Evolutionary conservation across 2,797 vertebrate species (phyloP), one percentile per base, ranked within the genome.

Genomic region (Halcyon smyrnensis): DNA sequence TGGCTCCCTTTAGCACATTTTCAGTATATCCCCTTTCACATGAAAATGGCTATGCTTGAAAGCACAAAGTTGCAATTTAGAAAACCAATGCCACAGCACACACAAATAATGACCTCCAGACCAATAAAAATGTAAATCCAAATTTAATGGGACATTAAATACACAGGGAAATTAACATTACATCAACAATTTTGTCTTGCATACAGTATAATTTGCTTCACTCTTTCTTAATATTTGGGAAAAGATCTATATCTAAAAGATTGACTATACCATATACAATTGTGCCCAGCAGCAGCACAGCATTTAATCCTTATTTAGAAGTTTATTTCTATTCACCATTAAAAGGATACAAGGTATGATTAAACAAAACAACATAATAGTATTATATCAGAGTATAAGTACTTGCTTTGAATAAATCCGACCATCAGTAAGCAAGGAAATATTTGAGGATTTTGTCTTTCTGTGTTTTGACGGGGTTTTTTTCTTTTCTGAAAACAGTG

Each of bases 121-220:
- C 74, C 89, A 94, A 97, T 97, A 97, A 98, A 98, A 97, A 98
- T 97, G 95, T 97, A 97, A 97, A 97, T 96, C 74, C 64, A 96
- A 87, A 95, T 94, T 96, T 96, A 98, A 97, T 81, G 81, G 65
- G 77, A 80, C 93, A 96, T 84, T 96, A 98, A 98, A 92, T 91
- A 93, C 30, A 32, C 11, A 53, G 46, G 43, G 54, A 97, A 95
- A 95, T 97, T 95, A 96, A 59, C 87, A 95, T 88, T 90, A 97
- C 89, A 92, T 82, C 68, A 95, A 96, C 80, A 96, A 68, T 97
- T 95, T 97, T 57, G 86, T 87, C 62, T 95, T 93, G 36, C 53
- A 54, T 68, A 82, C 12, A 28, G 39, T 57, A 90, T 56, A 75
- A 54, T 89, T 88, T 81, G n/a, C 83, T 96, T 89, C 41, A 78